Evolutionary conservation across 2,797 vertebrate species (phyloP).

Genomic region (Lacerta viridis): DNA sequence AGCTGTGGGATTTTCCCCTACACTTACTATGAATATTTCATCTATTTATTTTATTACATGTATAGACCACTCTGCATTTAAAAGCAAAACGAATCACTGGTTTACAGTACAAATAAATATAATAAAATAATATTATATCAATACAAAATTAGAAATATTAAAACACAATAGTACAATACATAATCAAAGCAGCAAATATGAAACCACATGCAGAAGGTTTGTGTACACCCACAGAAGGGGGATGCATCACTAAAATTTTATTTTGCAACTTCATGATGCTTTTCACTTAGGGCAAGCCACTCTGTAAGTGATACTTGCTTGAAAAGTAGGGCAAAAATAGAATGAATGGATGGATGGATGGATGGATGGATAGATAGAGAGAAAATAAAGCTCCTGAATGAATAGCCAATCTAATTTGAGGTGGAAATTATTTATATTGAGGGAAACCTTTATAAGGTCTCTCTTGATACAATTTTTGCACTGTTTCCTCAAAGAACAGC

Average conservation of each 20-base stretch:
- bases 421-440: neutral
- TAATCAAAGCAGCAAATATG: too few relatives aligned
- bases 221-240: neutral
- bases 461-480: conserved; percentile 60
- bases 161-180: too few relatives aligned
- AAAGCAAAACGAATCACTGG: too few relatives aligned
- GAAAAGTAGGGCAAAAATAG: neutral
- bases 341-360: neutral
- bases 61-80: too few relatives aligned
- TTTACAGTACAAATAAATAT: too few relatives aligned
- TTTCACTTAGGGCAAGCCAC: neutral
- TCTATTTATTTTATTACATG: too few relatives aligned
- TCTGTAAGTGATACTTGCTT: neutral
- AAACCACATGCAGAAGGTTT: neutral
- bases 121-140: too few relatives aligned
- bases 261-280: neutral
- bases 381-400: neutral
- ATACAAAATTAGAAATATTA: too few relatives aligned
- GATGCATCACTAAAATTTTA: neutral
- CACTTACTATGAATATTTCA: neutral
- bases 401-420: neutral
- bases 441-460: conserved; percentile 53
- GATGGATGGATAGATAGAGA: too few relatives aligned
- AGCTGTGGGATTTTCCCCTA: neutral
- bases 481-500: conserved; percentile 57